Base-by-base conservation (phyloP, 2,888 invertebrate species). In the Willowsia nigromaculata region DNA sequence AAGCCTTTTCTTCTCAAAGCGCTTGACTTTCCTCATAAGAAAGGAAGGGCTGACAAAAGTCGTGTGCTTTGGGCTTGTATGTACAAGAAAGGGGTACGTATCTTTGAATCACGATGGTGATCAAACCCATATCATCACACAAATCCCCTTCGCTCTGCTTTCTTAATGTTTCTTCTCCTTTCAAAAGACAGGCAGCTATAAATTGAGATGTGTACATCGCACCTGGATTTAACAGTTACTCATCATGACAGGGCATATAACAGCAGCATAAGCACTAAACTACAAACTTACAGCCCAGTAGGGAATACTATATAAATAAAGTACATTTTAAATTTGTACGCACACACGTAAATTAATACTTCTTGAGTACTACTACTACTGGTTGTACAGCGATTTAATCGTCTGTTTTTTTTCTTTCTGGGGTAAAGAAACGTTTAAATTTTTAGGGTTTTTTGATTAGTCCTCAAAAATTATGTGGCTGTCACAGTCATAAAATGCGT, bases 221-320 rank as follows among this genome's bases (percentile, higher is more conserved):
- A 84, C 83, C 88, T 88, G 88, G 68, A 84, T 53, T 88, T 83
- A 84, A 88, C 88, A 83, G 83, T 78, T 84, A 88, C 78, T 88
- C 74, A n/a, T n/a, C n/a, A 87, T 88, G 81, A 88, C 88, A 71
- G 56, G 78, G 56, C 30, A n/a, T n/a, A n/a, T n/a, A n/a, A 37
- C 82, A 85, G 37, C 27, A 43, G 53, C 43, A 27, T n/a, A 11
- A 71, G 11, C 74, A 85, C 37, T 53, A 13, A 40, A 4, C 18
- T 40, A 27, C 15, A 82, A 9, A 18, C n/a, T 11, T 27, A 53
- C n/a, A 22, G 22, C 18, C 65, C 71, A 37, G 30, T 25, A 56
- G 71, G 68, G 74, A 37, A 25, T 50, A 50, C n/a, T 50, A 47
- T 47, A 25, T 37, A 33, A 47, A 40, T 53, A 40, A 50, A 15